Evolutionary conservation across 2,797 vertebrate genomes (phyloP), one percentile per base, ranked within the genome.

Genomic region (Channa striata): DNA sequence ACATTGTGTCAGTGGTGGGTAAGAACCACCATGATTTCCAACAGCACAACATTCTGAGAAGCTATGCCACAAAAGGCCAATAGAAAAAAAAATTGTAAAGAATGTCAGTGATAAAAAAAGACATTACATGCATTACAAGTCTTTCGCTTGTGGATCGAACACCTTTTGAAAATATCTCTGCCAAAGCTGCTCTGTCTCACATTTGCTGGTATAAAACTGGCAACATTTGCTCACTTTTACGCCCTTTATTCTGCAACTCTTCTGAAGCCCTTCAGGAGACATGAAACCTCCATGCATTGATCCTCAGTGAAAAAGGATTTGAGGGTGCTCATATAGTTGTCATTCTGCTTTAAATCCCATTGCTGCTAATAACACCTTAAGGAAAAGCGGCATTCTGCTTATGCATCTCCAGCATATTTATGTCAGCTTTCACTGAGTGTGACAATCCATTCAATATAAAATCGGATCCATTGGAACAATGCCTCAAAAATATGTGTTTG

Each of bases 381-480:
- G 67, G 52, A 72, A 72, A 61, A 23, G 25, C 8, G 50, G 47
- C 21, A 8, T 48, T 64, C 61, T 66, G 54, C 53, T 19, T 48
- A 20, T 21, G 47, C 30, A 37, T 54, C 68, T 43, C 17, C 48
- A 44, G 47, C 50, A 75, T 77, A 44, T 80, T 68, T 65, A 58
- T 73, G 74, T 77, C 73, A 39, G 84, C 60, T 72, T 81, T 81
- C 68, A 82, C 52, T 0, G 68, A 74, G 63, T 74, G 81, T 77
- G 78, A 74, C 78, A 87, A 87, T 86, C 80, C 65, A 77, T 78
- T 81, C 57, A 72, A 60, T 51, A 21, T 8, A 46, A 50, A 64
- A 56, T 52, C 48, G 37, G 54, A 78, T 84, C 61, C 33, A 53
- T 16, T 69, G 63, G 54, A 82, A 77, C 57, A 66, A 65, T 62